Evolutionary conservation across 2,113 vertebrate species (phyloP).

Genomic region (Melospiza georgiana): DNA sequence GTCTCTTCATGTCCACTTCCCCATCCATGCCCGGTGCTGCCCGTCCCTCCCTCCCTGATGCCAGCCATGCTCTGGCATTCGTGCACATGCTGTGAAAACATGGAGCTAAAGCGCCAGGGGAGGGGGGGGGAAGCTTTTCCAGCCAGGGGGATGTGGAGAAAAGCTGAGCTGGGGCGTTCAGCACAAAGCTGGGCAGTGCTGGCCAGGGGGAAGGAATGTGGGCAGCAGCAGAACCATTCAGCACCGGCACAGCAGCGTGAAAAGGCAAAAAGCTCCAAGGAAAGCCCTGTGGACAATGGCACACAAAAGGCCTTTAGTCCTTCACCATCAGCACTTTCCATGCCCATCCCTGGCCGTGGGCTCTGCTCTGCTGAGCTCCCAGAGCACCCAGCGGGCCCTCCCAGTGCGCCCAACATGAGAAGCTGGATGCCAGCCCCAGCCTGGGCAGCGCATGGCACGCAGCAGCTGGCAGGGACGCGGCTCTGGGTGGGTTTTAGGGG

Average conservation of each 20-base stretch:
- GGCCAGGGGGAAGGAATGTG: slow-evolving; percentile 56
- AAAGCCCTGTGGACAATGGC: slow-evolving; percentile 33
- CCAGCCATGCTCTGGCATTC: background rate
- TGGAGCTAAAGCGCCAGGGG: background rate
- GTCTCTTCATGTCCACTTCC: background rate
- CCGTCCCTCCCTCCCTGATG: background rate
- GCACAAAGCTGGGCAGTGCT: slow-evolving; percentile 49
- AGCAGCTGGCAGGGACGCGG: background rate
- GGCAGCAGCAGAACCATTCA: slow-evolving; percentile 67
- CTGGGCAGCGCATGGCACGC: background rate
- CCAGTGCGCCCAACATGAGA: background rate
- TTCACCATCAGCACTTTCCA: slow-evolving; percentile 23
- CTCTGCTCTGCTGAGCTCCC: background rate
- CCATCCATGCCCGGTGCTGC: background rate
- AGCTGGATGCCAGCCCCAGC: background rate
- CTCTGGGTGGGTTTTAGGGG: background rate
- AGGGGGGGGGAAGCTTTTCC: background rate
- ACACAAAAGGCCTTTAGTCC: slow-evolving; percentile 54
- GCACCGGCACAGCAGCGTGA: slow-evolving; percentile 9
- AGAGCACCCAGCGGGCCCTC: background rate
- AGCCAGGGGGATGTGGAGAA: slow-evolving; percentile 18
- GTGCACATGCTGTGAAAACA: slow-evolving; percentile 25
- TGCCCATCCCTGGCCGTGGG: slow-evolving; percentile 7
- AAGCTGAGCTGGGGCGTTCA: slow-evolving; percentile 63
- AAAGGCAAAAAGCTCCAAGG: slow-evolving; percentile 62